Evolutionary conservation across 2,113 vertebrate genomes (phyloP).

Genomic region (Piaya cayana): DNA sequence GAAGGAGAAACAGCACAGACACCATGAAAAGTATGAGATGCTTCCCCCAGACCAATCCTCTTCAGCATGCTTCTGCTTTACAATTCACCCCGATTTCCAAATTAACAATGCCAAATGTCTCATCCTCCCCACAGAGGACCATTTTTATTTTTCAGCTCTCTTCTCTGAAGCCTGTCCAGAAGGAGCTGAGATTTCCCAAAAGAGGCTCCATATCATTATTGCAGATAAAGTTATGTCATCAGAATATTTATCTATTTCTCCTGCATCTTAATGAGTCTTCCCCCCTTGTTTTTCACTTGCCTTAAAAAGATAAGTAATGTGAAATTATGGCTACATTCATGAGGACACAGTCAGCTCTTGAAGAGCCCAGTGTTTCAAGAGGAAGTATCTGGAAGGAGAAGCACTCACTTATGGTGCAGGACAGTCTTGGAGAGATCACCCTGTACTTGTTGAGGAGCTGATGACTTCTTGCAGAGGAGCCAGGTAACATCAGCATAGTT

Average conservation of each 20-base stretch:
- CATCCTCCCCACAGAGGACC: accelerated
- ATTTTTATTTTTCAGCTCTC: not conserved
- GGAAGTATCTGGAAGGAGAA: not conserved
- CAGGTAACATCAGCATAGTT: not conserved
- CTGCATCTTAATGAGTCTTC: not conserved
- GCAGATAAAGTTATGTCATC: not conserved
- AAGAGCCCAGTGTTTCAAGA: not conserved
- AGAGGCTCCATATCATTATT: not conserved
- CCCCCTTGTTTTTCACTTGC: not conserved
- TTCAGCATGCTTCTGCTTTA: not conserved
- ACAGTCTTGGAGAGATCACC: not conserved
- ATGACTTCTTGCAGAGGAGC: not conserved
- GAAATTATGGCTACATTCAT: not conserved
- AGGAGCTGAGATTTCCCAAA: not conserved
- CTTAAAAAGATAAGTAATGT: not conserved
- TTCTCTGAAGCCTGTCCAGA: not conserved
- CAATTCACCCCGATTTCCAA: not conserved
- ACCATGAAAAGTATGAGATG: accelerated
- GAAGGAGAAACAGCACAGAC: not conserved
- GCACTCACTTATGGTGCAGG: not conserved
- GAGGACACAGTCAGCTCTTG: not conserved
- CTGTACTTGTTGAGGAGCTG: too few species aligned
- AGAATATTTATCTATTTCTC: not conserved
- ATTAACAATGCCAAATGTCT: not conserved
- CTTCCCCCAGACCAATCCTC: not conserved